Evolutionary conservation across 1,140 invertebrate genomes (phyloP).

Genomic region (Cotesia glomerata): DNA sequence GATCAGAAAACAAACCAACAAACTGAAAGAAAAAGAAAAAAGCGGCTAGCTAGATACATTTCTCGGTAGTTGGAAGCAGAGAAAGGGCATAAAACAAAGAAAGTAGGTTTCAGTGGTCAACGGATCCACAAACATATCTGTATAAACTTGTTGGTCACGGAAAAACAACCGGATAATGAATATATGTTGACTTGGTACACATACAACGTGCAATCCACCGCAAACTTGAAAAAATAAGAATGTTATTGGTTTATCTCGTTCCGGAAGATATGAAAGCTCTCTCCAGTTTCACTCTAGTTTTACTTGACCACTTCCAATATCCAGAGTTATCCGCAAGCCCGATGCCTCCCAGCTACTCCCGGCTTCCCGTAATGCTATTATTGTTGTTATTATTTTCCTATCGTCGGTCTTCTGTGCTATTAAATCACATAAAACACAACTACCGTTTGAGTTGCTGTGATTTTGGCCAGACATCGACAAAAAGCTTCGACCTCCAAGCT

Average conservation of each 20-base stretch:
- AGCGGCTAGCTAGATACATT: not conserved
- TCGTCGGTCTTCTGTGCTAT: slow-evolving; percentile 35
- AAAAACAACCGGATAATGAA: slow-evolving; percentile 30
- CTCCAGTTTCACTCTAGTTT: slow-evolving; percentile 29
- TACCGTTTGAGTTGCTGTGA: not conserved
- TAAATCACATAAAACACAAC: not conserved
- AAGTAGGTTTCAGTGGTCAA: not conserved
- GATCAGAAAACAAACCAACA: too few species aligned
- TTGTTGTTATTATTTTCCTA: slow-evolving; percentile 55
- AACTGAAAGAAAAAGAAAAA: not conserved
- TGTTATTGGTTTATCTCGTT: slow-evolving; percentile 61
- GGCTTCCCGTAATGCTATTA: too few species aligned
- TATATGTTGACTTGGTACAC: slow-evolving; percentile 18
- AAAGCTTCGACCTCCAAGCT: too few species aligned
- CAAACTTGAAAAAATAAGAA: slow-evolving; percentile 45
- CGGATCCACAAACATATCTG: not conserved
- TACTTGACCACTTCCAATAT: slow-evolving; percentile 44
- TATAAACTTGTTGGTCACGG: not conserved
- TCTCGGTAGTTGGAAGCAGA: not conserved
- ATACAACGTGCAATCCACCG: slow-evolving; percentile 14
- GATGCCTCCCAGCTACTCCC: slow-evolving; percentile 2
- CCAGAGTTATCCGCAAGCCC: slow-evolving; percentile 43
- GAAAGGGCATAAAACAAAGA: not conserved
- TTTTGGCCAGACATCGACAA: not conserved
- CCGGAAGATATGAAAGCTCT: slow-evolving; percentile 26